Conservation (phyloP, 2,113 vertebrate species). For the Aix galericulata region DNA sequence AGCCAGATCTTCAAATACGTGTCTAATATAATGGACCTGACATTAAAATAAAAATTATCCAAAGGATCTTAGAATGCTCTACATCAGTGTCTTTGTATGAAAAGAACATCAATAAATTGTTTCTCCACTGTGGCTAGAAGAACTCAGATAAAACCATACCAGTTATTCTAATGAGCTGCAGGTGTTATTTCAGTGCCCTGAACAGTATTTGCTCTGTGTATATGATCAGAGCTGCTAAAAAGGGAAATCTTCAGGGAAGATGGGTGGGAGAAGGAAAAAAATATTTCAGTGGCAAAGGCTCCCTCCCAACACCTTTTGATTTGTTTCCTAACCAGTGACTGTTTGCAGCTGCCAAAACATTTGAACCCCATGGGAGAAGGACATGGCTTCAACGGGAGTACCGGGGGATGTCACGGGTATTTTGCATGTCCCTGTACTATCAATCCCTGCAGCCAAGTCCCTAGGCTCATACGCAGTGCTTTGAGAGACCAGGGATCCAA, state of each 20-base stretch:
- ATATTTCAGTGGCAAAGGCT: neutral
- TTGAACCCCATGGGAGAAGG: neutral
- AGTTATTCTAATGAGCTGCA: constrained; percentile 54
- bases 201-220: constrained; percentile 5
- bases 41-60: constrained; percentile 4
- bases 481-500: neutral
- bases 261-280: neutral
- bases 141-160: constrained; percentile 13
- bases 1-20: neutral
- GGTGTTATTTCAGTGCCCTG: constrained; percentile 50
- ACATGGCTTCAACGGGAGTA: neutral
- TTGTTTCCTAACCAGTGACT: neutral
- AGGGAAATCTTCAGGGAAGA: neutral
- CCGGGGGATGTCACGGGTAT: neutral
- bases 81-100: constrained; percentile 25
- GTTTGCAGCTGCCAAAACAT: neutral
- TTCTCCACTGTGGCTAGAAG: neutral
- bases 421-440: neutral
- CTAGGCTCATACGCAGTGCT: neutral
- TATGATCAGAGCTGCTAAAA: constrained; percentile 33
- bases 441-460: neutral
- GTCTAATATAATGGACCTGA: neutral
- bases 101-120: constrained; percentile 31
- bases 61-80: constrained; percentile 24
- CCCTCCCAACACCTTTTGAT: neutral